These are phyloP conservation scores for Vulpes lagopus DNA, from an alignment of 2,113 vertebrate species.

Conservation along the genomic window DNA sequence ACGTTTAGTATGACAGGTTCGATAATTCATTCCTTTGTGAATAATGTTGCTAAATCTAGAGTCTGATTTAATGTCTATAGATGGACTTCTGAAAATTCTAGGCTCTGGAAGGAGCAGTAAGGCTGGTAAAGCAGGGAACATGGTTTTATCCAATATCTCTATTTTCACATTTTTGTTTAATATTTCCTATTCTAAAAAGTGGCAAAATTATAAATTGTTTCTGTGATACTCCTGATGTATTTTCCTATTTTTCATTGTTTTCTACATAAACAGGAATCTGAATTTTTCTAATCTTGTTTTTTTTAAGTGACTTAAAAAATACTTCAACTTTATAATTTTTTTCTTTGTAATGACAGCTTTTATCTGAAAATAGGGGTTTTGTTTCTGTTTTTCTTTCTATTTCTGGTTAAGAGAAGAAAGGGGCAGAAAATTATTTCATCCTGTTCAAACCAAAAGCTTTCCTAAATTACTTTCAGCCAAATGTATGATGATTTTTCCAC, in stretches of 20 bases:
- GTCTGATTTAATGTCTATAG: background rate
- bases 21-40: background rate
- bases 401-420: background rate
- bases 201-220: background rate
- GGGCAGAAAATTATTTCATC: background rate
- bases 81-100: background rate
- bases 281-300: background rate
- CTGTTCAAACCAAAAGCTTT: background rate
- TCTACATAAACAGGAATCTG: background rate
- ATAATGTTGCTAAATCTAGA: background rate
- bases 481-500: background rate
- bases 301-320: background rate
- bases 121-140: background rate
- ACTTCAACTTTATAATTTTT: background rate
- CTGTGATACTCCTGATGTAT: background rate
- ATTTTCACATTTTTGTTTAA: background rate
- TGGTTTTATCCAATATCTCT: background rate
- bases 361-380: background rate
- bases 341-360: background rate
- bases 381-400: background rate
- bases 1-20: background rate
- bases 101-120: background rate
- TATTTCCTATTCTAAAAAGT: background rate
- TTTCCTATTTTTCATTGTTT: background rate
- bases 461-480: background rate